Evolutionary conservation across 2,888 invertebrate genomes (phyloP).

Genomic region (Bembecia ichneumoniformis): DNA sequence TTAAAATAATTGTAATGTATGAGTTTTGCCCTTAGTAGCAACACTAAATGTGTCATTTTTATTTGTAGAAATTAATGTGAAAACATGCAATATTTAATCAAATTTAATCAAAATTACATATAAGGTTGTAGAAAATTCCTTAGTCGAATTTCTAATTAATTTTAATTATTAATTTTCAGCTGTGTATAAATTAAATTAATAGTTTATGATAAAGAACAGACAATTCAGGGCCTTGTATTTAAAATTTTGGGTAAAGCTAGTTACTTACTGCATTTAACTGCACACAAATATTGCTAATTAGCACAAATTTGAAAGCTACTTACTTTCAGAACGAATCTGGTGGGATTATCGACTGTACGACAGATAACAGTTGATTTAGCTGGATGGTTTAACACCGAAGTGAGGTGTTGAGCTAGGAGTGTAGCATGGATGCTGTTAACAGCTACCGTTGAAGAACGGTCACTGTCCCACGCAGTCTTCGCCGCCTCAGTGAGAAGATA

Average conservation of each 20-base stretch:
- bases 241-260: not conserved
- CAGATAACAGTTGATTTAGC: constrained; percentile 90
- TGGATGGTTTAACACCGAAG: constrained; percentile 85
- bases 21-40: too few species aligned
- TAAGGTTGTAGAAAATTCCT: too few species aligned
- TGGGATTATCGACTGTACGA: constrained; percentile 88
- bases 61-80: too few species aligned
- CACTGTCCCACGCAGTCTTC: constrained; percentile 81
- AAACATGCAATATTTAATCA: too few species aligned
- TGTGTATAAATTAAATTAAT: too few species aligned
- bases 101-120: not conserved
- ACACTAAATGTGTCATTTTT: too few species aligned
- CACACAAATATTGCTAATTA: not conserved
- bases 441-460: constrained; percentile 77
- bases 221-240: not conserved
- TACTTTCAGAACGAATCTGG: constrained; percentile 77
- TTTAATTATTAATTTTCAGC: too few species aligned
- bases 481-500: constrained; percentile 86
- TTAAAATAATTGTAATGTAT: not conserved
- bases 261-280: not conserved
- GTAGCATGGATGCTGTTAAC: constrained; percentile 84
- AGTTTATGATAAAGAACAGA: not conserved
- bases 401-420: constrained; percentile 66
- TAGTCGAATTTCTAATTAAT: too few species aligned
- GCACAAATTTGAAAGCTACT: constrained; percentile 37